Base-by-base conservation (phyloP, 2,797 vertebrate species). In the Acestrorhynchus altus region DNA sequence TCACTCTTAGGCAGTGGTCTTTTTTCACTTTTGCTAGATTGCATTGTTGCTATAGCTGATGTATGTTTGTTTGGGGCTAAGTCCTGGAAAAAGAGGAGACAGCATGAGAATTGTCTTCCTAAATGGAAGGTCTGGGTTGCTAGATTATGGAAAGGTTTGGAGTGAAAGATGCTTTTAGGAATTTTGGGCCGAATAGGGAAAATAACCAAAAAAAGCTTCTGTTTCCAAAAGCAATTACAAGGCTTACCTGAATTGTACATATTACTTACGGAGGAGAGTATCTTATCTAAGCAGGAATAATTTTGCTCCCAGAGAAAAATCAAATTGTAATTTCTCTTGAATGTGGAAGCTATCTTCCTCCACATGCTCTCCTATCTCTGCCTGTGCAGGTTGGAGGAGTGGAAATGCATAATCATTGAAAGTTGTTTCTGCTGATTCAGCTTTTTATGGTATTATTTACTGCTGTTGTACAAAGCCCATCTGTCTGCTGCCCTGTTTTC, bases 11-110 rank as follows among this genome's bases (percentile, higher is more conserved):
- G 79, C 72, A 69, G 80, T 80, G 70, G 86, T 74, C 82, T 80
- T 80, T 84, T 84, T 87, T 79, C 26, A 86, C 77, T 47, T 79
- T 93, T 81, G 52, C 81, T 97, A 99, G 94, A 99, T 96, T 59
- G 97, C 97, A 52, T 99, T 97, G 94, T 99, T 99, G 93, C 96
- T 98, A 89, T 99, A 99, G 94, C 95, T 97, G 94, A 99, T 98
- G 76, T 98, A 99, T 79, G 97, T 99, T 92, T 98, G 97, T 90
- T 98, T 99, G 89, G 96, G 95, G n/a, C 96, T 90, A 92, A 97
- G 94, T 65, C 90, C 98, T 99, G 91, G 75, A 89, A 35, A 90
- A 88, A 87, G 90, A 88, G 87, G 72, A 87, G 84, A 81, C n/a
- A 79, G 64, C 39, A 70, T 64, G 70, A 86, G 4, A 75, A 74